Conservation (phyloP, 1,140 invertebrate species). For the Halyomorpha halys region DNA sequence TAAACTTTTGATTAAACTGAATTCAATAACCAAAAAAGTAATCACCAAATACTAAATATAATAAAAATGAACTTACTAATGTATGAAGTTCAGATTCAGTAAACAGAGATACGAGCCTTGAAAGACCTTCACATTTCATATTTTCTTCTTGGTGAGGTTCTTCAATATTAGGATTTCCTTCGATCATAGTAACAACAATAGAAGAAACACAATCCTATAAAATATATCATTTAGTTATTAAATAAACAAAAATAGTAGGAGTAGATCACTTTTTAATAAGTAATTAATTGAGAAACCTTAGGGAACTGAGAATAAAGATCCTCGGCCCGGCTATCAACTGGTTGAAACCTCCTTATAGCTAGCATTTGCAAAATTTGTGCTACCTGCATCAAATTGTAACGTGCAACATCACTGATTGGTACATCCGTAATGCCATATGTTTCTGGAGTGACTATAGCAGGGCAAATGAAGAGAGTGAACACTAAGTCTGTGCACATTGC, state of each 20-base stretch:
- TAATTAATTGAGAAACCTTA: constrained; percentile 38
- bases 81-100: constrained; percentile 54
- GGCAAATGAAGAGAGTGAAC: constrained; percentile 89
- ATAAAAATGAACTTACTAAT: constrained; percentile 41
- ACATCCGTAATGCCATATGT: constrained; percentile 90
- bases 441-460: constrained; percentile 92
- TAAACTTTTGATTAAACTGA: too few species aligned
- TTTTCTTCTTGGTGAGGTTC: constrained; percentile 45
- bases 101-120: constrained; percentile 52
- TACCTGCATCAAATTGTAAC: constrained; percentile 85
- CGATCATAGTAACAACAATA: constrained; percentile 58
- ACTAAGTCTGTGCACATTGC: constrained; percentile 85
- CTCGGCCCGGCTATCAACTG: constrained; percentile 55
- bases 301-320: constrained; percentile 70
- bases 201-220: constrained; percentile 54
- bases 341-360: constrained; percentile 72
- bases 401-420: constrained; percentile 79
- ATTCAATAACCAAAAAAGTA: too few species aligned
- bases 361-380: constrained; percentile 85
- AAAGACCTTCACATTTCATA: constrained; percentile 48
- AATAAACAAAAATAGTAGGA: background rate
- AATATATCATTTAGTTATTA: background rate
- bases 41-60: constrained; percentile 9
- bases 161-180: constrained; percentile 43
- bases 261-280: background rate